Evolutionary conservation across 2,888 invertebrate genomes (phyloP).

Genomic region (Ptychoptera albimana): DNA sequence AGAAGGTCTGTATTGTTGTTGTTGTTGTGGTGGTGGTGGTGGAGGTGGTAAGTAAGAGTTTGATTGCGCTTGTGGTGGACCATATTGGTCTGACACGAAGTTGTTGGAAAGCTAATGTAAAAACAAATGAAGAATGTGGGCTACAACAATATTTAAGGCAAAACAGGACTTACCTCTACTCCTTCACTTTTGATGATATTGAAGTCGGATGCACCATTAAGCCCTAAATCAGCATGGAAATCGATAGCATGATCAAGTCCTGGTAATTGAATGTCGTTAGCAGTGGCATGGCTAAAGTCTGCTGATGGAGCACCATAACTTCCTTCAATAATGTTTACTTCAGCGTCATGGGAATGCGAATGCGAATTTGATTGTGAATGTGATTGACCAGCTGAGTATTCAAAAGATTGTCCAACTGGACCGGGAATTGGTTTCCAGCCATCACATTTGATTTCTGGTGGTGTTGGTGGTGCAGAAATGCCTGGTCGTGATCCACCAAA

Average conservation of each 20-base stretch:
- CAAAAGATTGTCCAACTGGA: constrained; percentile 23
- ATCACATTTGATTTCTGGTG: constrained; percentile 59
- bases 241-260: constrained; percentile 6
- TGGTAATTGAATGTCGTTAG: no score
- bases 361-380: constrained; percentile 2
- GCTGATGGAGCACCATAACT: no score
- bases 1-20: no score
- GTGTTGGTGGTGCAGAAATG: constrained; percentile 56
- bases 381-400: constrained; percentile 5
- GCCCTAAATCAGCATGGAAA: constrained; percentile 9
- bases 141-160: not conserved
- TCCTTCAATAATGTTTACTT: no score
- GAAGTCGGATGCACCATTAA: constrained; percentile 1
- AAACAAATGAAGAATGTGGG: not conserved
- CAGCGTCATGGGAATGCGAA: not conserved
- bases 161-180: constrained; percentile 14
- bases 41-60: constrained; percentile 1
- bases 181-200: constrained; percentile 9
- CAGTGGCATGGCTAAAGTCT: no score
- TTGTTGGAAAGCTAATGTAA: not conserved
- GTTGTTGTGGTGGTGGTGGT: constrained; percentile 17
- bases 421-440: constrained; percentile 79
- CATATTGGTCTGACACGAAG: constrained; percentile 16
- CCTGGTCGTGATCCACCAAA: constrained; percentile 15
- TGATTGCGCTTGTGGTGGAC: constrained; percentile 9